Evolutionary conservation across 35 echinoderm and acorn worm species (phyloP), one percentile per base, ranked within the genome.

Genomic region (Patiria miniata): DNA sequence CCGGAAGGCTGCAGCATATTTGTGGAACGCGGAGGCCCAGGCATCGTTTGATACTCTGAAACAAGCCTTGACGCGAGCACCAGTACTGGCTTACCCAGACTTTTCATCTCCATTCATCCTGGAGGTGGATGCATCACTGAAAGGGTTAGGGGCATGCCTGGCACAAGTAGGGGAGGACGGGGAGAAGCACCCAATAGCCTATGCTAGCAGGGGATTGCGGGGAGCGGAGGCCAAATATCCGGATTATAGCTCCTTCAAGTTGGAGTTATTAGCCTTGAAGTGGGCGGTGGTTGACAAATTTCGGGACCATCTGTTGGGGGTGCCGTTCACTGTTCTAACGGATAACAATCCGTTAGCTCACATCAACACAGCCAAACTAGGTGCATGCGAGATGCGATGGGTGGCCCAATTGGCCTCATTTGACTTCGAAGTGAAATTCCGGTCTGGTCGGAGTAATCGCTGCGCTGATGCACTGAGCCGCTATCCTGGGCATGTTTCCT

Each of bases 201-300:
- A 81, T 36, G 87, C 77, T 29, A 89, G 87, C 81, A 51, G 87
- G 56, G 51, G 77, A 5, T 55, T 89, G 22, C 36, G 78, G 55
- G 52, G 42, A 5, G 40, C 87, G 0, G 87, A 89, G 36, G 12
- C 42, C 5, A 82, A 38, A n/a, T 81, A 81, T 19, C 33, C 36
- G 15, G 50, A 90, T 33, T 83, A 32, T 6, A 68, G 34, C 14
- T 73, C 52, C 33, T n/a, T n/a, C n/a, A n/a, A n/a, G n/a, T n/a
- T n/a, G n/a, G n/a, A n/a, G n/a, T n/a, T n/a, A n/a, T n/a, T 90
- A 19, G 79, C 56, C 9, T 61, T 90, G 0, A 89, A 90, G 59
- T 90, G 88, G 88, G 88, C 88, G 0, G 81, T 90, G 33, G 36
- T 80, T 1, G 81, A 90, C 18, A 84, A 90, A 37, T 90, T 90